Evolutionary conservation across 1,140 invertebrate genomes (phyloP).

Genomic region (Anadara kagoshimensis): DNA sequence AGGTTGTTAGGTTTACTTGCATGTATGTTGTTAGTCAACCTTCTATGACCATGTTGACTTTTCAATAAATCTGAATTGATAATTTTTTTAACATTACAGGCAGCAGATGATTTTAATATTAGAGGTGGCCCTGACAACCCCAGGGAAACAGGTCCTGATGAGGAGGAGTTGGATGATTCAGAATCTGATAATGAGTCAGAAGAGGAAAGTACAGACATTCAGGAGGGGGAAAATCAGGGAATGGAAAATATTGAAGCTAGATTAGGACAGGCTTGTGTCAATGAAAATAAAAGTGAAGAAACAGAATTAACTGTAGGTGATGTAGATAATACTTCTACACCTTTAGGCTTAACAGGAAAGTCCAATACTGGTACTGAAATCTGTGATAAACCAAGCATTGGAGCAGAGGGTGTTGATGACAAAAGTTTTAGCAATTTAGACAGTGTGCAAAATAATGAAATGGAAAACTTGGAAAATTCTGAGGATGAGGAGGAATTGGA

Average conservation of each 20-base stretch:
- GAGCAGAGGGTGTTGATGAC: too few species aligned
- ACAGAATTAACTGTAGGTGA: background rate
- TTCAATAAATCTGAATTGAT: too few species aligned
- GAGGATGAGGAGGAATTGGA: constrained; percentile 39
- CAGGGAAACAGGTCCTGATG: constrained; percentile 41
- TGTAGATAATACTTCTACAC: background rate
- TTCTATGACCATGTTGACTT: too few species aligned
- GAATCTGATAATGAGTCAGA: constrained; percentile 59
- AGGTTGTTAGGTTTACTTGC: background rate
- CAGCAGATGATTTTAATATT: constrained; percentile 76
- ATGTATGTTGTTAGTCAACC: too few species aligned
- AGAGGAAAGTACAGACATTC: constrained; percentile 45
- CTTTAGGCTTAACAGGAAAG: background rate
- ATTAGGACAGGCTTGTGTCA: constrained; percentile 11
- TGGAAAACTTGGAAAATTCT: too few species aligned
- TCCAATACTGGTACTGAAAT: too few species aligned
- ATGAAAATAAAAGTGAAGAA: constrained; percentile 2
- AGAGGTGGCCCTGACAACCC: constrained; percentile 62
- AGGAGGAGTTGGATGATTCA: constrained; percentile 59
- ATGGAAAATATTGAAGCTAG: background rate
- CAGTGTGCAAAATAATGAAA: background rate
- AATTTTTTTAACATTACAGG: constrained; percentile 50
- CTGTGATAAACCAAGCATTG: too few species aligned
- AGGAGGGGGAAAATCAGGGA: background rate
- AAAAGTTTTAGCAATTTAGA: too few species aligned